Evolutionary conservation across 2,797 vertebrate species (phyloP), one percentile per base, ranked within the genome.

Genomic region (Pangasius mekongensis): DNA sequence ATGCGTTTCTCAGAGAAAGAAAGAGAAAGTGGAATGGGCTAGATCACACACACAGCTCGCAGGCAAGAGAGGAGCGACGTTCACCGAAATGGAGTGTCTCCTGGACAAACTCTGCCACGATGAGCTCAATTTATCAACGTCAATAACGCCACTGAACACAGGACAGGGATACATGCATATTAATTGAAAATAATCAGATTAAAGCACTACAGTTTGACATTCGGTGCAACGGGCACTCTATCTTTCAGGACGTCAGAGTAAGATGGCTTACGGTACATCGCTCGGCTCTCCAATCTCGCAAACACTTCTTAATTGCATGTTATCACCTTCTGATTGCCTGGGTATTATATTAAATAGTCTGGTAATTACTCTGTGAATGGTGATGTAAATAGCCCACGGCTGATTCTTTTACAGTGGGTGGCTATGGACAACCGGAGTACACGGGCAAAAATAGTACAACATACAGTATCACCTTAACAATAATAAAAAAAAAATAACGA

Each of bases 171-270:
- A 97, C 97, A 97, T 98, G 97, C 97, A 99, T 98, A 98, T 99
- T 99, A 98, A 99, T 99, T 98, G 98, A 98, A 99, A 98, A 98
- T 98, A 98, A 98, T 98, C 97, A 97, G 97, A 99, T 99, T 97
- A 98, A 98, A 97, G 97, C 95, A 97, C 96, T 95, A 95, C 95
- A 96, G 96, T 97, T 96, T 99, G 98, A 99, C 98, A 97, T 98
- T 97, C 98, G 97, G 82, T 95, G 94, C 98, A 95, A 98, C 96
- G 96, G 97, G 96, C 96, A 98, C 98, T 99, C 98, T 98, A 98
- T 99, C 98, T 98, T 98, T 96, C 94, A 94, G 94, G 95, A 96
- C 96, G 96, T 96, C 97, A 95, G 94, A 86, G 90, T 91, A 92
- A 95, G 93, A 95, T 93, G 92, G 93, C 94, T 95, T 92, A 91